Percentiles rank a stretch among this genome's conserved stretches.
phyloP scores from a whole-genome alignment of 2,113 vertebrate species.

The Grus americana region DNA sequence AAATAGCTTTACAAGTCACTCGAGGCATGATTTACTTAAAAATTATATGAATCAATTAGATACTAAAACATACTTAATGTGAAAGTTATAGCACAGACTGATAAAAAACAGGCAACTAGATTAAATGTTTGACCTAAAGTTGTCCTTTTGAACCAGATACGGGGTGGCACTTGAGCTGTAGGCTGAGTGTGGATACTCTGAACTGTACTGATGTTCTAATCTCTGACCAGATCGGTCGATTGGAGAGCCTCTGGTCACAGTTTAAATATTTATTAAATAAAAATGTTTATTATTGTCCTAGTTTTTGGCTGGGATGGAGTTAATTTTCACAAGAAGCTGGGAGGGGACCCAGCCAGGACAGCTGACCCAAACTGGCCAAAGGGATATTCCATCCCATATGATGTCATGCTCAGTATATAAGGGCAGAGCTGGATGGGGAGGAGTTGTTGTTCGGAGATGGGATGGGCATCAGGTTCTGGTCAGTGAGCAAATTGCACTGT shows the following conservation, averaged over 20 bases:
- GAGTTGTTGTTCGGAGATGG: too few species aligned
- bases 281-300: neutral
- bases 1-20: constrained; percentile 40
- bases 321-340: too few species aligned
- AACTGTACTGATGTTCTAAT: neutral
- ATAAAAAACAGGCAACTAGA: constrained; percentile 14
- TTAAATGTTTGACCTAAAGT: constrained; percentile 44
- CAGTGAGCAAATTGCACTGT: too few species aligned
- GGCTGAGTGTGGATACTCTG: neutral
- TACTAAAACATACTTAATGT: neutral
- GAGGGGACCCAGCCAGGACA: too few species aligned
- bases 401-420: too few species aligned
- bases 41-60: constrained; percentile 25
- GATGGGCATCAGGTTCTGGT: too few species aligned
- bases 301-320: too few species aligned
- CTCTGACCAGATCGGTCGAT: neutral
- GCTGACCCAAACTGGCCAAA: too few species aligned
- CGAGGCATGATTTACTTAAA: constrained; percentile 33
- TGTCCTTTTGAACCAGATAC: constrained; percentile 26
- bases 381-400: too few species aligned
- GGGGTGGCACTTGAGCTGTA: neutral
- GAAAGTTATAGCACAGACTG: neutral
- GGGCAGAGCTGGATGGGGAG: too few species aligned
- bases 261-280: neutral
- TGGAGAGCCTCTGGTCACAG: neutral